Conservation (phyloP, 2,797 vertebrate species). For the Megalops cyprinoides region DNA sequence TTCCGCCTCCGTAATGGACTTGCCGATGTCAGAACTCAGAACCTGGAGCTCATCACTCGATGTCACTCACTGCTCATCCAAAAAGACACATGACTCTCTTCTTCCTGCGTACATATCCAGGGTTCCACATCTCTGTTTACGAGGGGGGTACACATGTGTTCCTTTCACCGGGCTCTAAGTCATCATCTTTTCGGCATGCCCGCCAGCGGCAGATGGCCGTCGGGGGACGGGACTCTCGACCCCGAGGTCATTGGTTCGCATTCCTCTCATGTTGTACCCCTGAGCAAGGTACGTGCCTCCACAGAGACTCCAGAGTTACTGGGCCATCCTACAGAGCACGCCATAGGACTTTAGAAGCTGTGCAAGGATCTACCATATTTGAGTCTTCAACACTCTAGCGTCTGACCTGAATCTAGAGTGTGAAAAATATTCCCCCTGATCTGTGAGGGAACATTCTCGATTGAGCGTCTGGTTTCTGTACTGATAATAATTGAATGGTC, state of each 20-base stretch:
- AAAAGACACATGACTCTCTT: not conserved
- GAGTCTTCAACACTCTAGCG: too few relatives aligned
- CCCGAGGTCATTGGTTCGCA: not conserved
- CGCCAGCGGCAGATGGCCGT: not conserved
- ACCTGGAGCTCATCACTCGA: not conserved
- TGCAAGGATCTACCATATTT: too few relatives aligned
- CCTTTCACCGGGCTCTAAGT: not conserved
- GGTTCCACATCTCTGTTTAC: not conserved
- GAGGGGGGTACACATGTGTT: not conserved
- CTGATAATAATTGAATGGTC: not conserved
- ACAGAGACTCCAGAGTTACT: not conserved
- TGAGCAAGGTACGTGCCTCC: not conserved
- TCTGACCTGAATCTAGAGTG: not conserved
- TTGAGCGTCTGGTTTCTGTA: too few relatives aligned
- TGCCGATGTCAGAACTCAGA: not conserved
- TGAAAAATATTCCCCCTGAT: not conserved
- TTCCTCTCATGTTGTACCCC: not conserved
- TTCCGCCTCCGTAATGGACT: not conserved
- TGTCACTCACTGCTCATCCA: not conserved
- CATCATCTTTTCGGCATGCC: not conserved
- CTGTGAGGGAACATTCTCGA: too few relatives aligned
- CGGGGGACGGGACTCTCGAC: not conserved
- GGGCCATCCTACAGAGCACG: not conserved
- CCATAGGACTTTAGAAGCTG: too few relatives aligned
- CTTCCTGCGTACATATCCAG: not conserved